A percentile compares a stretch with the other conserved stretches of the same genome.
Evolutionary conservation across 2,888 invertebrate genomes (phyloP).

Genomic region (Epirrhoe tristata): DNA sequence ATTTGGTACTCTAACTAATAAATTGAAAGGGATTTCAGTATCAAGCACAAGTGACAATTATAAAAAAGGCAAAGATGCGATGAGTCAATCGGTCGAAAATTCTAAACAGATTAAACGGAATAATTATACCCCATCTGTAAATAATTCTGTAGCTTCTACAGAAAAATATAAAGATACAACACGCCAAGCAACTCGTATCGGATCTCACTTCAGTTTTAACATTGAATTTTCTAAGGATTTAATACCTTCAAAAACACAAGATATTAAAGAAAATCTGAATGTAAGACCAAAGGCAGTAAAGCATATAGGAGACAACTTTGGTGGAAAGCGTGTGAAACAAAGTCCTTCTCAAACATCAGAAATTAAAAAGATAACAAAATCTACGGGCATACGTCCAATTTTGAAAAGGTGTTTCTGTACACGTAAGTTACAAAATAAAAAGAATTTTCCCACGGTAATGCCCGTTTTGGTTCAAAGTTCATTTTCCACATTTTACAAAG

Average conservation of each 20-base stretch:
- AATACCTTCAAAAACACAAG: neutral
- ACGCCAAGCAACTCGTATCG: conserved; percentile 39
- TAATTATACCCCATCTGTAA: neutral
- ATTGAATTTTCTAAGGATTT: conserved; percentile 46
- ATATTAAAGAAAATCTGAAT: neutral
- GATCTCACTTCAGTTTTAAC: conserved; percentile 48
- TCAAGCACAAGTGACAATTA: conserved; percentile 25
- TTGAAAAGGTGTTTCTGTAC: conserved; percentile 59
- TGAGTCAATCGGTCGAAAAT: conserved; percentile 10
- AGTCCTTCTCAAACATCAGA: conserved; percentile 36
- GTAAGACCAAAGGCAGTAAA: neutral
- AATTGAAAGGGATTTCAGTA: conserved; percentile 36
- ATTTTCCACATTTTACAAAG: conserved; percentile 6
- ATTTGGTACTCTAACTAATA: conserved; percentile 32
- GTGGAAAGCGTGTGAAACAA: conserved; percentile 14
- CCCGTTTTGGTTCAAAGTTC: conserved; percentile 18
- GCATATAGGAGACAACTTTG: conserved; percentile 1
- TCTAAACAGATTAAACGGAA: conserved; percentile 1
- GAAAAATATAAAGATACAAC: neutral
- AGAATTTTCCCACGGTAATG: conserved; percentile 22
- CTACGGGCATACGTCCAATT: conserved; percentile 44
- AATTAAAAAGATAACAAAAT: conserved; percentile 40
- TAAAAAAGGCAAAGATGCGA: conserved; percentile 11
- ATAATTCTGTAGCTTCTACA: conserved; percentile 4
- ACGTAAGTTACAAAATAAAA: conserved; percentile 47